Base-by-base conservation (phyloP, 37 sponge, comb jelly and placozoan species). In the Petrosia ficiformis region DNA sequence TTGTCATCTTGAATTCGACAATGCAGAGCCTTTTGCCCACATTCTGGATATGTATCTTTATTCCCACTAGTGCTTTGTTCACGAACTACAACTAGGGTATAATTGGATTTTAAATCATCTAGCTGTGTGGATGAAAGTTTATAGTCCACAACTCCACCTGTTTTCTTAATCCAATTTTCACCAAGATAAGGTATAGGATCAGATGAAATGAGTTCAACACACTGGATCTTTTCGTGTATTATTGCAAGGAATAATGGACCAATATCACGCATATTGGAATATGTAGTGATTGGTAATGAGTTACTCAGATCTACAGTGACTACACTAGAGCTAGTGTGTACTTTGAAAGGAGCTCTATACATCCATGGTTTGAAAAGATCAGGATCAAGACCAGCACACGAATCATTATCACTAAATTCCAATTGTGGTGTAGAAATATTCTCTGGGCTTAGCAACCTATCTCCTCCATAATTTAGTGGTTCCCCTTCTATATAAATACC, bases 231-330 rank as follows among this genome's bases (percentile, higher is more conserved):
- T 8, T 26, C 28, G 6, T 26, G 63, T 29, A 34, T 5, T 35
- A 79, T 26, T 3, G 68, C 75, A 67, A 74, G 39, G 44, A 25
- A 65, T 43, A 70, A 52, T 26, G 42, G 48, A 1, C 72, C 72
- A 24, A 83, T 58, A 39, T 83, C 32, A 28, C 69, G 36, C 26
- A 76, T 4, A 28, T 11, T 70, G 22, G 28, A 24, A 37, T 59
- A 1, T 4, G 56, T 11, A 40, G 58, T 8, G 10, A 1, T 25
- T 25, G 84, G 64, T 1, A 83, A 0, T 25, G 84, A 57, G 41
- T 83, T 83, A 59, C 84, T 60, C 8, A 83, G 54, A 39, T 83
- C 84, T 0, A 70, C 63, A 42, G 32, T 4, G 6, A 83, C 11
- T 36, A 42, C 39, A 48, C 14, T 14, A n/a, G n/a, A n/a, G n/a